Conservation (phyloP, 2,113 vertebrate genomes). For the Triplophysa rosa region DNA sequence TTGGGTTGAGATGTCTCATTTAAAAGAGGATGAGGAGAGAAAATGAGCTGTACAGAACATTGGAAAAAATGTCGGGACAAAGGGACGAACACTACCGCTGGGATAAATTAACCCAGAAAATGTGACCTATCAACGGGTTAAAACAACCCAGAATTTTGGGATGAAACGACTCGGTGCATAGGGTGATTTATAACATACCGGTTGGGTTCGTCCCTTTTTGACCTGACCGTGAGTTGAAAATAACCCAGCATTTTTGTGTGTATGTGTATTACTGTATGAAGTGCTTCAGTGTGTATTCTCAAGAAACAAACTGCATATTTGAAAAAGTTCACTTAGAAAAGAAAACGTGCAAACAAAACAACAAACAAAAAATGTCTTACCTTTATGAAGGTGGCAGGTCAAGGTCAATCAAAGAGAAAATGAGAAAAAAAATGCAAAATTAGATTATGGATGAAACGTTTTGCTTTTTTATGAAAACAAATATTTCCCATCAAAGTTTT, state of each 20-base stretch:
- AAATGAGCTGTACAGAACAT: background rate
- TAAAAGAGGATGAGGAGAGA: background rate
- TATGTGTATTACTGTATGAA: background rate
- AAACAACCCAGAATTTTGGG: too few species aligned
- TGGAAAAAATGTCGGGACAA: too few species aligned
- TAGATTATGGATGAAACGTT: constrained; percentile 49
- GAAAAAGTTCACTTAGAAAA: background rate
- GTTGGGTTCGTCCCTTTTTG: too few species aligned
- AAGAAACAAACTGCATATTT: background rate
- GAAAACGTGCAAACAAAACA: background rate
- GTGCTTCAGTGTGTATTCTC: background rate
- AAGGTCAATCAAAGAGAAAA: constrained; percentile 47
- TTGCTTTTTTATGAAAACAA: background rate
- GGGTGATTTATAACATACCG: too few species aligned
- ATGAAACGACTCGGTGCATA: too few species aligned
- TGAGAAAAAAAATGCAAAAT: constrained; percentile 66
- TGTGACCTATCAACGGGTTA: too few species aligned
- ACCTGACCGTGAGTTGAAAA: too few species aligned
- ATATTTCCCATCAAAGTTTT: too few species aligned
- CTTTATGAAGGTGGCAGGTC: constrained; percentile 11
- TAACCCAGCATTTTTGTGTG: too few species aligned
- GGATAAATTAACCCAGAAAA: too few species aligned
- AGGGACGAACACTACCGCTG: too few species aligned
- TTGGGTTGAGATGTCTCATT: constrained; percentile 21
- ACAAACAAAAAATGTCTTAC: constrained; percentile 12